phyloP scores from a whole-genome alignment of 1,140 invertebrate species.

The Sitodiplosis mosellana region DNA sequence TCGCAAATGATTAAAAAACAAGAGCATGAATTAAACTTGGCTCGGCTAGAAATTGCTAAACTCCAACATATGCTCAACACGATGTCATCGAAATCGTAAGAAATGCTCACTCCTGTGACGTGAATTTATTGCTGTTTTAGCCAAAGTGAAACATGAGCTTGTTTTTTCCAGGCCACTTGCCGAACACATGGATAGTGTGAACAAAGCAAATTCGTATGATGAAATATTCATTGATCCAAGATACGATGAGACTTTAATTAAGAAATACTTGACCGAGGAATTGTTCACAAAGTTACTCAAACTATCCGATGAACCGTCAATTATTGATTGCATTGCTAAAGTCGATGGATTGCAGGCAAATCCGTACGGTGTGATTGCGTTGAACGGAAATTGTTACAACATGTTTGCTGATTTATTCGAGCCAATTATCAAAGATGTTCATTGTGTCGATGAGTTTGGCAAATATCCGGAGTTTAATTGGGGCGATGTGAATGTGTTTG shows the following conservation, averaged over 20 bases:
- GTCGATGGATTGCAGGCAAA: conserved; percentile 43
- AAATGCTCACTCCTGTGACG: conserved; percentile 21
- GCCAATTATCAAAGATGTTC: conserved; percentile 60
- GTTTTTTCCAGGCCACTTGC: too few species aligned
- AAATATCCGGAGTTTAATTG: conserved; percentile 47
- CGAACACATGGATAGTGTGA: conserved; percentile 5
- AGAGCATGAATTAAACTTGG: not conserved
- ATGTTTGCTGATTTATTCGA: conserved; percentile 51
- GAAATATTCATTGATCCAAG: conserved; percentile 38
- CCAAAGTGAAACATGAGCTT: conserved; percentile 19
- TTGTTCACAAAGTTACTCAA: conserved; percentile 40
- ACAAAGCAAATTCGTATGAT: conserved; percentile 26
- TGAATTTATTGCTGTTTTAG: conserved; percentile 16
- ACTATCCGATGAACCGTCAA: conserved; percentile 29
- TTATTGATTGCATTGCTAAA: conserved; percentile 45
- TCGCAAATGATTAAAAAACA: not conserved
- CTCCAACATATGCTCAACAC: not conserved
- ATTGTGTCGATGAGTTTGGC: conserved; percentile 36
- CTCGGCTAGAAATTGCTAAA: not conserved
- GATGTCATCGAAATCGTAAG: conserved; percentile 7
- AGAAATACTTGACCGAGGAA: conserved; percentile 47
- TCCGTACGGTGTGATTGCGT: conserved; percentile 48
- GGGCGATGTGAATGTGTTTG: conserved; percentile 43
- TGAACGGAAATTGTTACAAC: conserved; percentile 50
- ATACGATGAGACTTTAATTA: conserved; percentile 39